These are phyloP conservation scores for Acrossocheilus wenchowensis DNA, from an alignment of 2,797 vertebrate genomes.

Conservation along the genomic window DNA sequence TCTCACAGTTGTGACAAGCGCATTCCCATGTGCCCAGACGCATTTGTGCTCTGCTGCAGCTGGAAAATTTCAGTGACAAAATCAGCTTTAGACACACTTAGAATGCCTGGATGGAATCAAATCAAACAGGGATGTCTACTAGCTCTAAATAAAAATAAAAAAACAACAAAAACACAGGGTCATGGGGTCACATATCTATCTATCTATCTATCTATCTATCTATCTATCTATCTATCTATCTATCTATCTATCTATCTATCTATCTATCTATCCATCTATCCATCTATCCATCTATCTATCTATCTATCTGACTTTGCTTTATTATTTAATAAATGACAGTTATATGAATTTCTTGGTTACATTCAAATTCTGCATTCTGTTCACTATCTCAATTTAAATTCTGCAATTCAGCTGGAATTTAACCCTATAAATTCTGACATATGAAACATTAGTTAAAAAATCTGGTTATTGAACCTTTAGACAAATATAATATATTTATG, in stretches of 20 bases:
- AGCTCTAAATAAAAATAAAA: too few species aligned
- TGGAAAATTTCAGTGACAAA: neutral
- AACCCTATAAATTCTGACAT: too few species aligned
- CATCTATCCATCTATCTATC: neutral
- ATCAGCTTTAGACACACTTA: neutral
- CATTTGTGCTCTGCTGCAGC: neutral
- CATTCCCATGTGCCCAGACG: neutral
- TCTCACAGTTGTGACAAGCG: slow-evolving; percentile 1
- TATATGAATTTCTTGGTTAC: neutral
- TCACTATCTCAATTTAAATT: neutral
- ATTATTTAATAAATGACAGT: neutral
- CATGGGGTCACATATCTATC: neutral
- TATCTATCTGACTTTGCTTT: neutral
- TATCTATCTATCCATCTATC: neutral
- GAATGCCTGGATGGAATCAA: neutral
- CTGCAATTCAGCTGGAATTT: too few species aligned
- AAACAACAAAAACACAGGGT: neutral
- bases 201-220: too few species aligned
- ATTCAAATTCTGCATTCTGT: neutral
- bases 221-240: neutral
- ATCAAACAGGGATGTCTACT: neutral
- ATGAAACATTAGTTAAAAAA: too few species aligned
- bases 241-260: neutral
- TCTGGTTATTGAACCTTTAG: too few species aligned
- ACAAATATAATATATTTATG: too few species aligned